A percentile compares a stretch with the other conserved stretches of the same genome.
These are phyloP conservation scores for Mellilla xanthometata DNA, from an alignment of 2,888 invertebrate genomes.

Conservation along the genomic window DNA sequence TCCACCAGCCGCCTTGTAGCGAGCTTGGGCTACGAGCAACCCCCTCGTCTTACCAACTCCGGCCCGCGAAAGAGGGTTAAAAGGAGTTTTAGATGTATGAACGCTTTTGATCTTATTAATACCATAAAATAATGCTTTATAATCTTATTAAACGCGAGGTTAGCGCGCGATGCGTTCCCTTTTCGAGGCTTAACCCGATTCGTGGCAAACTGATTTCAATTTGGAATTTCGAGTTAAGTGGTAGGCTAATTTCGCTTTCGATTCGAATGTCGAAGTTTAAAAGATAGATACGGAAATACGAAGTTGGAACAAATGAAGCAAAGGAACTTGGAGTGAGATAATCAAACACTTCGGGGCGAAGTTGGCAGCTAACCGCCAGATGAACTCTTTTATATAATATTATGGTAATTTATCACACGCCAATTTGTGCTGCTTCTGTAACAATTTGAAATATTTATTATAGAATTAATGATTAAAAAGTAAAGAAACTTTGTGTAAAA, in stretches of 20 bases:
- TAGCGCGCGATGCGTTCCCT: conserved; percentile 80
- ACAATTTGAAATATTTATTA: conserved; percentile 39
- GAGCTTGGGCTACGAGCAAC: conserved; percentile 52
- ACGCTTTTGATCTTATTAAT: conserved; percentile 90
- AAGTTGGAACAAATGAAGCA: conserved; percentile 69
- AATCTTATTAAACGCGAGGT: conserved; percentile 90
- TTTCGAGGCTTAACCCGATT: conserved; percentile 50
- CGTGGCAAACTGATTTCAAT: conserved; percentile 61
- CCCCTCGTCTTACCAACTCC: conserved; percentile 79
- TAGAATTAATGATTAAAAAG: conserved; percentile 47
- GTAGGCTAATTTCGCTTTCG: conserved; percentile 28
- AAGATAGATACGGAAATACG: conserved; percentile 30
- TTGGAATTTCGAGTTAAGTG: conserved; percentile 52
- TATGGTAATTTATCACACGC: conserved; percentile 79
- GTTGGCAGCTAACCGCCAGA: conserved; percentile 77
- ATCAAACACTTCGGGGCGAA: conserved; percentile 67
- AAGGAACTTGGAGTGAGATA: conserved; percentile 70
- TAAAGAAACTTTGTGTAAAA: too few relatives aligned
- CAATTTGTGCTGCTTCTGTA: conserved; percentile 71
- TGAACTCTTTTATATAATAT: conserved; percentile 73
- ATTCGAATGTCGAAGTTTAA: conserved; percentile 42
- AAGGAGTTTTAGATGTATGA: conserved; percentile 83
- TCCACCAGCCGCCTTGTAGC: conserved; percentile 66
- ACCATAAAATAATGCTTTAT: conserved; percentile 89
- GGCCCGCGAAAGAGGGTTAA: conserved; percentile 77